A percentile compares a stretch with the other conserved stretches of the same genome.
phyloP scores from a whole-genome alignment of 1,140 invertebrate species.

The Phortica variegata region DNA sequence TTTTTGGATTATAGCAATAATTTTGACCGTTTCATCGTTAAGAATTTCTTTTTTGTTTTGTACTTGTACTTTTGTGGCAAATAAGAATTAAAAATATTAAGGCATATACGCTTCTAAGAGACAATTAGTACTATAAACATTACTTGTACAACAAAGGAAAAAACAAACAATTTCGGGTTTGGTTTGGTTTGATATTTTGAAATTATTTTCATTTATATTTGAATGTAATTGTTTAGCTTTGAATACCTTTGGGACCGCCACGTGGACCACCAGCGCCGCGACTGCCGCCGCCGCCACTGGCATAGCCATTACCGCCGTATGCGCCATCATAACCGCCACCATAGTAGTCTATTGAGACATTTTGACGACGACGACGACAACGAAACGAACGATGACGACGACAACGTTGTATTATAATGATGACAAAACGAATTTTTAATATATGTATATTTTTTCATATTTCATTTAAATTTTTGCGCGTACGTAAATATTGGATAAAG shows the following conservation, averaged over 20 bases:
- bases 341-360: slow-evolving; percentile 44
- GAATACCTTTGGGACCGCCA: slow-evolving; percentile 55
- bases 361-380: no score
- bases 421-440: no score
- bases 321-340: slow-evolving; percentile 53
- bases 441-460: slow-evolving; percentile 9
- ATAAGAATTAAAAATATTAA: no score
- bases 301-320: slow-evolving; percentile 36
- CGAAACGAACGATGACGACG: no score
- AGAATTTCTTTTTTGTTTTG: no score
- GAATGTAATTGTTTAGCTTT: slow-evolving; percentile 18
- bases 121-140: no score
- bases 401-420: no score
- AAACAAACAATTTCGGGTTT: slow-evolving; percentile 9
- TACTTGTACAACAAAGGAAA: slow-evolving; percentile 20
- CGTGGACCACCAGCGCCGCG: slow-evolving; percentile 38
- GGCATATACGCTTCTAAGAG: no score
- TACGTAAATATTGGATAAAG: no score
- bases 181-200: slow-evolving; percentile 18
- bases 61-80: no score
- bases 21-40: no score
- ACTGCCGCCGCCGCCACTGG: slow-evolving; percentile 36
- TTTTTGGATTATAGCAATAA: no score
- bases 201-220: slow-evolving; percentile 7
- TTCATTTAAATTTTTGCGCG: slow-evolving; percentile 6